These are phyloP conservation scores for Hyposoter dolosus DNA, from an alignment of 2,888 invertebrate genomes.

Conservation along the genomic window DNA sequence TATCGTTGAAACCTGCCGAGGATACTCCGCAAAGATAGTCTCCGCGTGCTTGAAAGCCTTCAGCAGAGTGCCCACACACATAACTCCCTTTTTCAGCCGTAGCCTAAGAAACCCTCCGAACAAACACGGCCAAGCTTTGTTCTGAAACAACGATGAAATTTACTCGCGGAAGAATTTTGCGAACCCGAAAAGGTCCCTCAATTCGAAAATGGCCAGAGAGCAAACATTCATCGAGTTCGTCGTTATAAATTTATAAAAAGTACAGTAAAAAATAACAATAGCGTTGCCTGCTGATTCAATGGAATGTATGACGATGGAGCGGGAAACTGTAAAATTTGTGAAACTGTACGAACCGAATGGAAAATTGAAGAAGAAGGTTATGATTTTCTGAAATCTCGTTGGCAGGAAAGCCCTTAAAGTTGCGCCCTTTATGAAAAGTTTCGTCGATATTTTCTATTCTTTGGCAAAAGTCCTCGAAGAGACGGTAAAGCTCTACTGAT, in stretches of 20 bases:
- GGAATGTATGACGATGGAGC: background rate
- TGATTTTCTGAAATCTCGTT: constrained; percentile 35
- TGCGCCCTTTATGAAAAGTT: background rate
- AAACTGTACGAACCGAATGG: background rate
- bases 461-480: constrained; percentile 13
- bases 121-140: background rate
- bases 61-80: constrained; percentile 19
- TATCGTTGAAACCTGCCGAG: constrained; percentile 22
- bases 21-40: constrained; percentile 15
- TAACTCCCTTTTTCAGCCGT: constrained; percentile 1
- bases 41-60: constrained; percentile 46
- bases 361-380: background rate
- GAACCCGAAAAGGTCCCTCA: constrained; percentile 44
- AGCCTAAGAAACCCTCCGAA: background rate
- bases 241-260: background rate
- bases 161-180: constrained; percentile 22
- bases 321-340: background rate
- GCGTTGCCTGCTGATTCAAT: background rate
- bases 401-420: constrained; percentile 9
- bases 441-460: constrained; percentile 44
- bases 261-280: background rate
- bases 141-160: background rate
- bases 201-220: constrained; percentile 15
- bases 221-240: background rate
- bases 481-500: constrained; percentile 48